Evolutionary conservation across 2,888 invertebrate genomes (phyloP), one percentile per base, ranked within the genome.

Genomic region (Macrosoma leucophasiata): DNA sequence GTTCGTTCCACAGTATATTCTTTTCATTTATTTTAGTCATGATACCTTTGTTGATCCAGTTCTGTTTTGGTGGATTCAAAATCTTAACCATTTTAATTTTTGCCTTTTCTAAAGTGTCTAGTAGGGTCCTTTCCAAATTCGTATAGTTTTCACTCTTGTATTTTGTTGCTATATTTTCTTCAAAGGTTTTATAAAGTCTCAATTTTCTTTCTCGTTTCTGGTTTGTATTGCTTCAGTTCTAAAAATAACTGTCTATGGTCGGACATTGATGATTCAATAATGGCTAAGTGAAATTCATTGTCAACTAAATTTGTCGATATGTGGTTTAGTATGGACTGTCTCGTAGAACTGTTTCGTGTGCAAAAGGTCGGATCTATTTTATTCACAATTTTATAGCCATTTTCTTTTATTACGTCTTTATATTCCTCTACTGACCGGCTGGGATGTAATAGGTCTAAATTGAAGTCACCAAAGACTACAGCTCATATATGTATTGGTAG

Each of bases 291-390:
- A 9, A 44, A 43, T 2, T 15, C 4, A n/a, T 38, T 23, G 5
- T 40, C 19, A 10, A 12, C 29, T 13, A 46, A 8, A 9, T 42
- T 44, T n/a, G 42, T 29, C 13, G 30, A 36, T 1, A 46, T 21
- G 13, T 48, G 46, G 18, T 49, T 46, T 27, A 46, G 13, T 9
- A 46, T 22, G 3, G 42, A 25, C n/a, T 39, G 36, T 15, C 27
- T 32, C 6, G 19, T 33, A 3, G 13, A 13, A 0, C 39, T 45
- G 23, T 41, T 33, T 3, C 45, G 37, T 1, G 49, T 49, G 14
- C 45, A 36, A 24, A 33, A 39, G 10, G 30, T 13, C 13, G 14
- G 10, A 8, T 36, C 18, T 2, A 43, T 29, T 29, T 41, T 42
- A 18, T 46, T 46, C 7, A 46, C 3, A 5, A 22, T 14, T 18